phyloP scores from a whole-genome alignment of 2,113 vertebrate genomes.

The Motacilla alba region DNA sequence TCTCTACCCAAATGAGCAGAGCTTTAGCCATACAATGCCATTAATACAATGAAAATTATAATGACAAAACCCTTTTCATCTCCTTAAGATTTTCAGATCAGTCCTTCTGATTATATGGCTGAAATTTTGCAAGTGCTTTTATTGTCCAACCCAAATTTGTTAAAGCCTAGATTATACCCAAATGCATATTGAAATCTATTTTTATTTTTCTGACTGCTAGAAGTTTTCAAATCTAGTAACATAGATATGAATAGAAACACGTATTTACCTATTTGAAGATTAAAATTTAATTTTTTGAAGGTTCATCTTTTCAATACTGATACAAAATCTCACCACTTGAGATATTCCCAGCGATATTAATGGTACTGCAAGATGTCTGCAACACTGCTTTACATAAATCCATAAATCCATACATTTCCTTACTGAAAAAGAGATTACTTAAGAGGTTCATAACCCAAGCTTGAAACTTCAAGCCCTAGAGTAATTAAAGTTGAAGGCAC shows the following conservation, averaged over 20 bases:
- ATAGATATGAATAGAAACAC: background rate
- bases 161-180: background rate
- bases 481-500: background rate
- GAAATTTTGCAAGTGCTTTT: constrained; percentile 16
- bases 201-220: background rate
- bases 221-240: background rate
- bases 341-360: background rate
- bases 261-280: background rate
- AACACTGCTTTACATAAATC: background rate
- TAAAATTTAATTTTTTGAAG: background rate
- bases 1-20: background rate
- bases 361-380: background rate
- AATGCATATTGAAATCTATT: background rate
- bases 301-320: background rate
- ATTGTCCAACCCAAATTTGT: background rate
- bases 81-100: constrained; percentile 2
- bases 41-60: constrained; percentile 29
- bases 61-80: background rate
- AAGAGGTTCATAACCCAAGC: background rate
- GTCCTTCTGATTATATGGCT: background rate
- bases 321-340: background rate
- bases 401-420: background rate
- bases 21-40: background rate
- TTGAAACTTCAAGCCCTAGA: background rate
- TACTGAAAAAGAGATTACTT: background rate